Percentiles rank a stretch among this genome's conserved stretches.
Conservation (phyloP, 2,797 vertebrate genomes). For the Pelochelys cantorii region DNA sequence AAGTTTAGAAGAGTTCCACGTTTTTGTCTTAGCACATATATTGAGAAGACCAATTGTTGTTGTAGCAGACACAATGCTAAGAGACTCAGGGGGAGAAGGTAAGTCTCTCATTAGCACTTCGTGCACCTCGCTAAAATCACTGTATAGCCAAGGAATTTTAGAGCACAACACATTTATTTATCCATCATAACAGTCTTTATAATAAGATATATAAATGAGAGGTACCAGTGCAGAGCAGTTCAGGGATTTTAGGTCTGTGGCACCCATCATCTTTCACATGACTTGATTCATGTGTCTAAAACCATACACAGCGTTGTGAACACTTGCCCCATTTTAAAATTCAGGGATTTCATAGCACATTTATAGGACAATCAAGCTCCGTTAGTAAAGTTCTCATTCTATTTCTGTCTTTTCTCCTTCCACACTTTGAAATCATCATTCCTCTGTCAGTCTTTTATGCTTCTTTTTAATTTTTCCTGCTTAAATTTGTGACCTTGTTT, state of each 20-base stretch:
- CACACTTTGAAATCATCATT: not conserved
- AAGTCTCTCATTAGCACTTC: not conserved
- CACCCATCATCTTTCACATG: not conserved
- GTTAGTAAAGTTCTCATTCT: not conserved
- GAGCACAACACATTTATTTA: not conserved
- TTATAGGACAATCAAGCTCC: not conserved
- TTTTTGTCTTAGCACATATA: conserved; percentile 87
- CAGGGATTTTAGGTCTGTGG: not conserved
- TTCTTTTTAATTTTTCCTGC: not conserved
- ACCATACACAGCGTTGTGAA: not conserved
- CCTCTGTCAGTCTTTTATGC: not conserved
- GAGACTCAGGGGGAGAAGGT: conserved; percentile 88
- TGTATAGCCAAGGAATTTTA: not conserved
- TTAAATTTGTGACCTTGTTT: not conserved
- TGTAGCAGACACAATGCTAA: conserved; percentile 88
- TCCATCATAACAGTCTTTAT: not conserved
- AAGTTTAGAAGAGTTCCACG: conserved; percentile 88
- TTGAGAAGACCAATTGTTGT: conserved; percentile 92
- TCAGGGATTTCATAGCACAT: not conserved
- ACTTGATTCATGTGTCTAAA: not conserved
- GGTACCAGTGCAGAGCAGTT: not conserved
- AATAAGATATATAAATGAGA: not conserved
- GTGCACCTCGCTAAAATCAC: not conserved
- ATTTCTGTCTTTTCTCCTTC: not conserved
- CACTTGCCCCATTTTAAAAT: not conserved